A percentile compares a stretch with the other conserved stretches of the same genome.
These are phyloP conservation scores for Scaeva pyrastri DNA, from an alignment of 2,888 invertebrate species.

Conservation along the genomic window DNA sequence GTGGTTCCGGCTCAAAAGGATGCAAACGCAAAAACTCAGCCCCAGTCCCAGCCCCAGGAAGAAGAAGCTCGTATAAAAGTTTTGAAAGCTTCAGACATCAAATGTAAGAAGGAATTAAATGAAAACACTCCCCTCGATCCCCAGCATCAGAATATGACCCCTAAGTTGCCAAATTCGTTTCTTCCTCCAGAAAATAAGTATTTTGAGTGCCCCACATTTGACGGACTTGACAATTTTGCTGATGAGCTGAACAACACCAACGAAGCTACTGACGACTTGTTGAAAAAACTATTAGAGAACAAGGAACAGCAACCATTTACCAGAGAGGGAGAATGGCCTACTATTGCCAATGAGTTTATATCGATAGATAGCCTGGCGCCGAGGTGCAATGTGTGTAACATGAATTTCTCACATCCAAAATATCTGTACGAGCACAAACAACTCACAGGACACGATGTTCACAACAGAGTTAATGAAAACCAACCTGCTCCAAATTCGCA, in stretches of 20 bases:
- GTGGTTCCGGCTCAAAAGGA: slow-evolving; percentile 69
- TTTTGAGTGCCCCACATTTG: slow-evolving; percentile 78
- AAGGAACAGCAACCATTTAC: slow-evolving; percentile 77
- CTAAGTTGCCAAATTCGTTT: slow-evolving; percentile 65
- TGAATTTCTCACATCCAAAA: slow-evolving; percentile 80
- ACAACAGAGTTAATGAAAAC: slow-evolving; percentile 28
- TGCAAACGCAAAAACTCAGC: too few relatives aligned
- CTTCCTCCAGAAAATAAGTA: slow-evolving; percentile 73
- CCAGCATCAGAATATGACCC: slow-evolving; percentile 63
- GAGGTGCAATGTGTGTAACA: slow-evolving; percentile 83
- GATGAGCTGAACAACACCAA: slow-evolving; percentile 71
- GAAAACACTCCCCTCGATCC: slow-evolving; percentile 32
- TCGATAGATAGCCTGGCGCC: slow-evolving; percentile 85
- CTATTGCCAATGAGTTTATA: slow-evolving; percentile 86
- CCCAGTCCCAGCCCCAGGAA: neutral
- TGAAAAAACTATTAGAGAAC: slow-evolving; percentile 79
- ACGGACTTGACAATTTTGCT: slow-evolving; percentile 77
- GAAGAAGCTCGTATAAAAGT: slow-evolving; percentile 58
- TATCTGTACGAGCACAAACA: slow-evolving; percentile 79
- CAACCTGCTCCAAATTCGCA: slow-evolving; percentile 35
- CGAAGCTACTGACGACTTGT: slow-evolving; percentile 76
- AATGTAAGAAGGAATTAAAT: slow-evolving; percentile 65
- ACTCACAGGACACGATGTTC: slow-evolving; percentile 77
- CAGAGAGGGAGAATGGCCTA: slow-evolving; percentile 73
- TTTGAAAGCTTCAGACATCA: slow-evolving; percentile 76